Conservation (phyloP, 2,888 invertebrate species). For the Meghimatium bilineatum region DNA sequence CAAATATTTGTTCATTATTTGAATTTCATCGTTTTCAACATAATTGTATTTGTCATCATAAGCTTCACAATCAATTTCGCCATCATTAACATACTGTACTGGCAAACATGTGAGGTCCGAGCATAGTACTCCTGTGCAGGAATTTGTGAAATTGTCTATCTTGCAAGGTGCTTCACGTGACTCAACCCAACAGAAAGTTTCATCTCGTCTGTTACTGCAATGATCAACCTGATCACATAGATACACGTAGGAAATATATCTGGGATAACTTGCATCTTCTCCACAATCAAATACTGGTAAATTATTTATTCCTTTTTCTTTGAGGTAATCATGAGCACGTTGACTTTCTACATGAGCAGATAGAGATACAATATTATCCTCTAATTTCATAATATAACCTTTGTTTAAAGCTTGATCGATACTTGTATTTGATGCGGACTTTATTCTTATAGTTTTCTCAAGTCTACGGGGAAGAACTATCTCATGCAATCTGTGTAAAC, state of each 20-base stretch:
- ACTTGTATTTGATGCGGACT: too few species aligned
- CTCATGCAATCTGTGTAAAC: neutral
- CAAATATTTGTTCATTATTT: neutral
- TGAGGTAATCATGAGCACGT: too few species aligned
- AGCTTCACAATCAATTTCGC: slow-evolving; percentile 14
- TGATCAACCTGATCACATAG: slow-evolving; percentile 12
- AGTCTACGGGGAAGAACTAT: neutral
- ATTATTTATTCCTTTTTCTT: too few species aligned
- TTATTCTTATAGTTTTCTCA: too few species aligned
- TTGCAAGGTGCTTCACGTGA: neutral
- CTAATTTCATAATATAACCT: neutral
- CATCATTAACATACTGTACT: neutral
- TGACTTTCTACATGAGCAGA: too few species aligned
- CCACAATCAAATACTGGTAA: slow-evolving; percentile 15
- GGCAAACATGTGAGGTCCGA: slow-evolving; percentile 20
- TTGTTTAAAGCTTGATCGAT: neutral
- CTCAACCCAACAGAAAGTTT: neutral
- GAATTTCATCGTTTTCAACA: neutral
- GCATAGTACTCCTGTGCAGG: neutral
- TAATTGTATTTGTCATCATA: neutral
- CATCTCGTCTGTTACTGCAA: slow-evolving; percentile 12
- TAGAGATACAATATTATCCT: neutral
- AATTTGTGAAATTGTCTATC: too few species aligned
- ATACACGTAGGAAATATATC: slow-evolving; percentile 6
- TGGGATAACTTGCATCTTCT: neutral